These are phyloP conservation scores for Ladona fulva DNA, from an alignment of 1,140 invertebrate genomes.

Conservation along the genomic window DNA sequence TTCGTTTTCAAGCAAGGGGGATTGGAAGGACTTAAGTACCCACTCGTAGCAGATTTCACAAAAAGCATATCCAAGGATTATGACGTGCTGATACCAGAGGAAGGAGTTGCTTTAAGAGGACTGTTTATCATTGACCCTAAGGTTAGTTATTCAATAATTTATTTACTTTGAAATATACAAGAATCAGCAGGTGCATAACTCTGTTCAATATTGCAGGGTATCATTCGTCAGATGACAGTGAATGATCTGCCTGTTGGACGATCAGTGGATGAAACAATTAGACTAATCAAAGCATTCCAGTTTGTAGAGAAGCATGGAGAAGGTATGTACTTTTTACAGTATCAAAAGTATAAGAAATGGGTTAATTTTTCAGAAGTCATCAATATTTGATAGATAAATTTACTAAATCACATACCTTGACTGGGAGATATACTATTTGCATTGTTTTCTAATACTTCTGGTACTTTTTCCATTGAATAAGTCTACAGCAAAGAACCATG, in stretches of 20 bases:
- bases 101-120: conserved; percentile 78
- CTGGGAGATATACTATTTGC: too few relatives aligned
- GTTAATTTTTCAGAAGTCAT: too few relatives aligned
- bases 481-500: too few relatives aligned
- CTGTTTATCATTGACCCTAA: conserved; percentile 51
- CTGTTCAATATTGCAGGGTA: conserved; percentile 42
- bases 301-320: conserved; percentile 91
- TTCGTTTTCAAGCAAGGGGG: conserved; percentile 57
- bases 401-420: too few relatives aligned
- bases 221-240: conserved; percentile 67
- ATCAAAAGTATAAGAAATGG: too few relatives aligned
- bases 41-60: conserved; percentile 85
- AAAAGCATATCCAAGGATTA: conserved; percentile 81
- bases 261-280: conserved; percentile 82
- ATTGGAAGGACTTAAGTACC: conserved; percentile 80
- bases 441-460: too few relatives aligned
- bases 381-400: too few relatives aligned
- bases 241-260: conserved; percentile 90
- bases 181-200: conserved; percentile 1
- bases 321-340: conserved; percentile 38
- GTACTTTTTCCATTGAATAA: too few relatives aligned
- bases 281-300: conserved; percentile 86
- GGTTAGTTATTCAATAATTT: conserved; percentile 24
- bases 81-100: conserved; percentile 75
- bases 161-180: conserved; percentile 14